phyloP scores from a whole-genome alignment of 1,140 invertebrate species.

The Drosophila equinoxialis region DNA sequence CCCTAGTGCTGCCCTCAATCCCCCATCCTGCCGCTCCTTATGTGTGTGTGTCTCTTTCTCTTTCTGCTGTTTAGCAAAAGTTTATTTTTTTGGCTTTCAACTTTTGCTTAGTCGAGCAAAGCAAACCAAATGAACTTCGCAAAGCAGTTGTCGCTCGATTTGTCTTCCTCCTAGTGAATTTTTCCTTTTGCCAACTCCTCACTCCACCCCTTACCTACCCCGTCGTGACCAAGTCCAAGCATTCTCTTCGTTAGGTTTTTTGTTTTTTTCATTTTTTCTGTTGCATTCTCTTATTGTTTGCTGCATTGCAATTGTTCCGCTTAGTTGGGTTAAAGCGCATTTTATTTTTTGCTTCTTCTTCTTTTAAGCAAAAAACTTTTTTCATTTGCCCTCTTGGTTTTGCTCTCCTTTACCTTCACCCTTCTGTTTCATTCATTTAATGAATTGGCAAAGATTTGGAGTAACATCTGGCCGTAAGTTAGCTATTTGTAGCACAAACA shows the following conservation, averaged over 20 bases:
- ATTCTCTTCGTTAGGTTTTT: neutral
- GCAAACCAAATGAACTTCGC: slow-evolving; percentile 54
- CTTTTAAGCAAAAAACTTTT: slow-evolving; percentile 56
- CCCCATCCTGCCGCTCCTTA: neutral
- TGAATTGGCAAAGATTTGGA: slow-evolving; percentile 55
- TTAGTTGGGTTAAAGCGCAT: slow-evolving; percentile 52
- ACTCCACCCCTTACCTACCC: neutral
- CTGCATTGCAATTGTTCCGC: slow-evolving; percentile 74
- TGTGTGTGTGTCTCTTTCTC: neutral
- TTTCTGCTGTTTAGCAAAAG: slow-evolving; percentile 52
- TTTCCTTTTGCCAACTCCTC: slow-evolving; percentile 24
- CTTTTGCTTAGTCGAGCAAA: slow-evolving; percentile 63
- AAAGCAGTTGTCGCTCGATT: slow-evolving; percentile 72
- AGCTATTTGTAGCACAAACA: slow-evolving; percentile 23
- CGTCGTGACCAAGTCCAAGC: no score
- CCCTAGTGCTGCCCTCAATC: slow-evolving; percentile 14
- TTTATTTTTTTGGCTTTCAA: slow-evolving; percentile 51
- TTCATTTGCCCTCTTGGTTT: slow-evolving; percentile 43
- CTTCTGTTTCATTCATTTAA: slow-evolving; percentile 46
- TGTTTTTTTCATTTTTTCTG: slow-evolving; percentile 6
- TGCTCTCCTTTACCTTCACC: neutral
- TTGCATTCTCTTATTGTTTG: slow-evolving; percentile 69
- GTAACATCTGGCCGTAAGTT: slow-evolving; percentile 36
- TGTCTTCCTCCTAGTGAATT: slow-evolving; percentile 39
- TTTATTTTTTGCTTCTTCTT: slow-evolving; percentile 14